Conservation (phyloP, 1,140 invertebrate genomes). For the Rhysida immarginata region DNA sequence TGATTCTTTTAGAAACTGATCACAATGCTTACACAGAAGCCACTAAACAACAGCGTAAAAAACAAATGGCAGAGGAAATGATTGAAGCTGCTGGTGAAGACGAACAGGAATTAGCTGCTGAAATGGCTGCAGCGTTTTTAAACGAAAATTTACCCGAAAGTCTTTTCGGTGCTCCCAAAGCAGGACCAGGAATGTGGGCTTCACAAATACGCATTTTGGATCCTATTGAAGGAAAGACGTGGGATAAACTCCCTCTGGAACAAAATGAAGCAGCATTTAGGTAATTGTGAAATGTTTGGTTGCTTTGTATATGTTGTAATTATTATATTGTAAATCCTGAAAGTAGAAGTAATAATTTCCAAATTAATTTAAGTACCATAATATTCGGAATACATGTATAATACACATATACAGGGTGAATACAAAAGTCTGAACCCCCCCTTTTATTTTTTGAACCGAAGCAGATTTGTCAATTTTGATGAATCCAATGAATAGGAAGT, state of each 20-base stretch:
- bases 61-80: constrained; percentile 77
- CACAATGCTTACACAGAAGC: constrained; percentile 97
- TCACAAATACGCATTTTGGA: constrained; percentile 83
- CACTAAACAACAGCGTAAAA: constrained; percentile 79
- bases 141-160: constrained; percentile 87
- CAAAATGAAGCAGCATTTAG: constrained; percentile 95
- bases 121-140: constrained; percentile 93
- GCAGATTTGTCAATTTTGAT: no score
- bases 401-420: no score
- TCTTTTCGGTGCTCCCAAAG: constrained; percentile 89
- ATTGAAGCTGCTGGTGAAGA: constrained; percentile 88
- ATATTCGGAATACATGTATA: no score
- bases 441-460: no score
- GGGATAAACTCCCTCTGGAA: constrained; percentile 64
- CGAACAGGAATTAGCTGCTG: constrained; percentile 82
- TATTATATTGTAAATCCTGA: no score
- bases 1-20: constrained; percentile 90
- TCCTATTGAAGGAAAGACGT: constrained; percentile 65
- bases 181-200: constrained; percentile 92
- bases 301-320: no score
- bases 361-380: no score
- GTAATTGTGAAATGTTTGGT: no score
- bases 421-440: no score
- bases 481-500: no score
- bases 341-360: no score